phyloP scores from a whole-genome alignment of 2,797 vertebrate species.

The Numenius phaeopus region DNA sequence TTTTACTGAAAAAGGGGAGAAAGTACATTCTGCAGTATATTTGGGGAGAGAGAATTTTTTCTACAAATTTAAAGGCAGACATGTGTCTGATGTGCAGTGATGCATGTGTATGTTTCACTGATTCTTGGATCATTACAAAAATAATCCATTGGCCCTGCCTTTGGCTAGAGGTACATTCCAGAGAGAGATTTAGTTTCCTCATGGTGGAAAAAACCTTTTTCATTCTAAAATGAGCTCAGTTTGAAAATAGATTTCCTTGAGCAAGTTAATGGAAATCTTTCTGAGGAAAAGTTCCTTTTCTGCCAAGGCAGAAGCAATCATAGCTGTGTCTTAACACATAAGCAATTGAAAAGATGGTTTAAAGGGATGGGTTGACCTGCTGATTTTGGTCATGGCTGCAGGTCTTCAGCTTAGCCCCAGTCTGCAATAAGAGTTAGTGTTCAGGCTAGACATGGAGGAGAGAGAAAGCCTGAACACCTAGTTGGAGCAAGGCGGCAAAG shows the following conservation, averaged over 20 bases:
- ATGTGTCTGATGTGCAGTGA: neutral
- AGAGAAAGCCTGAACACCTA: neutral
- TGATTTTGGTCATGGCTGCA: neutral
- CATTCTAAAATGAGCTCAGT: neutral
- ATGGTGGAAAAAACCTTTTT: neutral
- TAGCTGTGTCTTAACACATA: neutral
- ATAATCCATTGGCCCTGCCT: neutral
- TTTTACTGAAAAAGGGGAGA: neutral
- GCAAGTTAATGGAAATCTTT: conserved; percentile 30
- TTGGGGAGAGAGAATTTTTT: neutral
- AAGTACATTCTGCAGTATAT: neutral
- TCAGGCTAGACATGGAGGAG: neutral
- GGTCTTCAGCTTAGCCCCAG: neutral
- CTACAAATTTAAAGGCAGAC: neutral
- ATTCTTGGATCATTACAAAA: neutral
- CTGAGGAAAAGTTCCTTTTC: neutral
- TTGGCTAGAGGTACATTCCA: neutral
- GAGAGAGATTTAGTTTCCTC: conserved; percentile 4
- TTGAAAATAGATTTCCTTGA: conserved; percentile 4
- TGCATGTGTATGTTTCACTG: neutral
- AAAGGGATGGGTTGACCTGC: neutral
- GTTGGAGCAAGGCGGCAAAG: neutral
- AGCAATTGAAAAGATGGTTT: neutral
- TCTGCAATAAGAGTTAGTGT: neutral
- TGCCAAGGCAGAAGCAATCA: neutral